phyloP scores from a whole-genome alignment of 2,797 vertebrate genomes.

The Rhabdomys pumilio region DNA sequence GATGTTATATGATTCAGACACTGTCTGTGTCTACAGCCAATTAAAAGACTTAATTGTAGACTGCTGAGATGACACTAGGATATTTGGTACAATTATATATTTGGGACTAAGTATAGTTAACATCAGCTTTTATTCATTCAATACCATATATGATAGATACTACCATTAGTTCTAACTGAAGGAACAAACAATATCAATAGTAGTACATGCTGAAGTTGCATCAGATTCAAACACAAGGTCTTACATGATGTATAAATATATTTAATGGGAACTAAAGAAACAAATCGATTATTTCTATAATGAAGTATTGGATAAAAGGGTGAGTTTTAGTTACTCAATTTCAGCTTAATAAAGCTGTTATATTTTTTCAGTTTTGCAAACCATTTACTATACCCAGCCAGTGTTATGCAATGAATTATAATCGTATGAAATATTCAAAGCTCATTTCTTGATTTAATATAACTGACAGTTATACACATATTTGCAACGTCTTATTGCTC shows the following conservation, averaged over 20 bases:
- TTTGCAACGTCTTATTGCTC: background rate
- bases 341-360: background rate
- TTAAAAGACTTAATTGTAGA: background rate
- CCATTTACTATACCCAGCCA: background rate
- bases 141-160: background rate
- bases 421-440: background rate
- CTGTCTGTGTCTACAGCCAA: background rate
- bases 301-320: background rate
- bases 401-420: background rate
- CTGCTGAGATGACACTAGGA: background rate
- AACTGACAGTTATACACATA: constrained; percentile 1
- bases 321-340: background rate
- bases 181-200: background rate
- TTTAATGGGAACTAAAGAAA: constrained; percentile 58
- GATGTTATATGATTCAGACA: background rate
- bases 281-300: constrained; percentile 19
- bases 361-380: constrained; percentile 18
- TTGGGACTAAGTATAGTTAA: background rate
- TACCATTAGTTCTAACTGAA: constrained; percentile 15
- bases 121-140: background rate
- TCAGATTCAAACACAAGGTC: constrained; percentile 48
- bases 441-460: constrained; percentile 54
- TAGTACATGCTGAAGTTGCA: constrained; percentile 23
- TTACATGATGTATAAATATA: constrained; percentile 54
- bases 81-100: background rate